These are phyloP conservation scores for Scaptomyza flava DNA, from an alignment of 2,888 invertebrate species.

Conservation along the genomic window DNA sequence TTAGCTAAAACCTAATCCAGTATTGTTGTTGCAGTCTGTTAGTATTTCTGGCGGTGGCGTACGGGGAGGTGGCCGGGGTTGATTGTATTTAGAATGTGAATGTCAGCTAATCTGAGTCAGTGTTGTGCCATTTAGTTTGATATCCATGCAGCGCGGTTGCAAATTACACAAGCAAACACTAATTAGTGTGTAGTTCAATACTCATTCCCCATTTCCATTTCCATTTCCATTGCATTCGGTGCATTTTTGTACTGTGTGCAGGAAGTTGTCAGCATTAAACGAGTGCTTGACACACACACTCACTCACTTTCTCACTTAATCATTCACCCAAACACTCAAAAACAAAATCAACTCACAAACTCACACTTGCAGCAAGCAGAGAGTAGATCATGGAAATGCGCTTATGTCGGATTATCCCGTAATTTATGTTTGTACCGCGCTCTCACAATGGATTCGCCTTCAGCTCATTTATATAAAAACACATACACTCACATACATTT, in stretches of 20 bases:
- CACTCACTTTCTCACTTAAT: slow-evolving; percentile 7
- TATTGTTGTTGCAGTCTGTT: background rate
- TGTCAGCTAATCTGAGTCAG: slow-evolving; percentile 69
- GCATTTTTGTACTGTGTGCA: slow-evolving; percentile 42
- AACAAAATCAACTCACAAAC: slow-evolving; percentile 17
- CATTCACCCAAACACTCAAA: slow-evolving; percentile 7
- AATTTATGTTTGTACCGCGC: slow-evolving; percentile 77
- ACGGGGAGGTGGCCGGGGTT: background rate
- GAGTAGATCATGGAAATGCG: slow-evolving; percentile 78
- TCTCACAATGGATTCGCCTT: slow-evolving; percentile 71
- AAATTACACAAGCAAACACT: slow-evolving; percentile 54
- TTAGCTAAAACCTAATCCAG: slow-evolving; percentile 78
- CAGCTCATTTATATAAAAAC: slow-evolving; percentile 18
- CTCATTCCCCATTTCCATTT: slow-evolving; percentile 18
- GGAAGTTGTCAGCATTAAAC: slow-evolving; percentile 75
- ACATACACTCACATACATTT: slow-evolving; percentile 29
- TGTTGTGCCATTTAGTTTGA: slow-evolving; percentile 54
- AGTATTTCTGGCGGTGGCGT: background rate
- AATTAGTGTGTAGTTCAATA: slow-evolving; percentile 49
- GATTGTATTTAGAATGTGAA: slow-evolving; percentile 31
- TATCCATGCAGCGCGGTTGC: slow-evolving; percentile 29
- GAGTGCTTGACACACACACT: slow-evolving; percentile 51
- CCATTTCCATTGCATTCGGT: slow-evolving; percentile 11
- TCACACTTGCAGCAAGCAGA: slow-evolving; percentile 33
- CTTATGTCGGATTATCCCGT: slow-evolving; percentile 81